Evolutionary conservation across 1,140 invertebrate genomes (phyloP), one percentile per base, ranked within the genome.

Genomic region (Lysiphlebus fabarum): DNA sequence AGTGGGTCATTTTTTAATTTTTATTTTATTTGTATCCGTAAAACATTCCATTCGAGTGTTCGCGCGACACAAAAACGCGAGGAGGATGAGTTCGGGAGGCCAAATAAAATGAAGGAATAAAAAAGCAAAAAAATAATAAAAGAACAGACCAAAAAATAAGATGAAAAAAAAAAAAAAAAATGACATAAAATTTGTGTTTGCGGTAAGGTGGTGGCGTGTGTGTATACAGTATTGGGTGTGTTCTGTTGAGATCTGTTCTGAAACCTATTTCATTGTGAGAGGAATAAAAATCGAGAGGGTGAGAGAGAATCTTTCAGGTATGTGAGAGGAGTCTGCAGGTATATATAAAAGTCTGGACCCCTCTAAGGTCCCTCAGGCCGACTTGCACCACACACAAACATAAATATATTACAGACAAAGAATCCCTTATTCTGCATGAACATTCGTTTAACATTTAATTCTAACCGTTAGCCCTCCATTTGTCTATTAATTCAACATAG

Each of bases 1-100:
- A 69, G 66, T 69, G 62, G 63, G 47, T 67, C 53, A 70, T 65
- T 70, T 70, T 70, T 70, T 67, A 59, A 56, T 51, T 12, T 40
- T 26, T 36, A 68, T 70, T 69, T 67, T 61, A 56, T 51, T 8
- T 6, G 53, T 43, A 8, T 42, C 14, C 26, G 49, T 45, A 50
- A 50, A 38, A 59, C 57, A 58, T 58, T 58, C 57, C 49, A 44
- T n/a, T 40, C 34, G 43, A 44, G 58, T 55, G 58, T 60, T 60
- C 53, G 53, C 53, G 53, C 50, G 48, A 58, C 56, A 51, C 12
- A n/a, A 34, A 36, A 11, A 37, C 11, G 9, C 17, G 33, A 44
- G 33, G 14, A 37, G 38, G 43, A 51, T 51, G 49, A 45, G 40
- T 51, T 47, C 17, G 47, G 17, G 45, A 40, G 17, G 41, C 10